Conservation (phyloP, 2,113 vertebrate genomes). For the Tupaia chinensis region DNA sequence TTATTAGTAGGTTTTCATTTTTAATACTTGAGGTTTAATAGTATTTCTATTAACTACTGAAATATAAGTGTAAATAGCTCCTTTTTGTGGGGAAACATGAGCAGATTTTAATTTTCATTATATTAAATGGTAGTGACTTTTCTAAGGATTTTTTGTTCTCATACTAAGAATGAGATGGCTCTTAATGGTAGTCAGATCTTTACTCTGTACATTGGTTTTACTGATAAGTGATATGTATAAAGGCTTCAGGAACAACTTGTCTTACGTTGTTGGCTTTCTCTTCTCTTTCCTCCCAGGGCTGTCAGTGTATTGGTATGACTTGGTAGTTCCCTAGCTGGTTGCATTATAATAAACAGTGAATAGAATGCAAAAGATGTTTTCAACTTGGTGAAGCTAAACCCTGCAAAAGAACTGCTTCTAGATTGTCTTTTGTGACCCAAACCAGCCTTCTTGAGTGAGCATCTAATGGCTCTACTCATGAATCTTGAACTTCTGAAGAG, state of each 20-base stretch:
- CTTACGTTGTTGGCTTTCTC: not conserved
- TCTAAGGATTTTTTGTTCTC: not conserved
- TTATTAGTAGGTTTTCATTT: conserved; percentile 1
- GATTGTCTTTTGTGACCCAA: not conserved
- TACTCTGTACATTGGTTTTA: not conserved
- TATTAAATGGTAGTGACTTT: not conserved
- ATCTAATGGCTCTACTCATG: not conserved
- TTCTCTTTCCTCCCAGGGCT: not conserved
- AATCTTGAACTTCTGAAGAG: not conserved
- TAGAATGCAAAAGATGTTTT: conserved; percentile 42
- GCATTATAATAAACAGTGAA: not conserved
- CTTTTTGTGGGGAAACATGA: not conserved
- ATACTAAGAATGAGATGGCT: not conserved
- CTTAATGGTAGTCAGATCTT: not conserved
- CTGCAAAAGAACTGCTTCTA: not conserved
- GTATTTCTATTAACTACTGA: conserved; percentile 43
- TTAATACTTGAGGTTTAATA: conserved; percentile 14
- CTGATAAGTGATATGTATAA: not conserved
- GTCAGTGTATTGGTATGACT: not conserved
- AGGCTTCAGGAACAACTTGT: not conserved
- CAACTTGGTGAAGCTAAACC: not conserved
- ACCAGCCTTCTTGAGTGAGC: not conserved
- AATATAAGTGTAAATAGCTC: conserved; percentile 3
- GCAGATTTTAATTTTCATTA: conserved; percentile 7
- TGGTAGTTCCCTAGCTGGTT: not conserved